phyloP scores from a whole-genome alignment of 2,888 invertebrate genomes.

The Saturnia japonica region DNA sequence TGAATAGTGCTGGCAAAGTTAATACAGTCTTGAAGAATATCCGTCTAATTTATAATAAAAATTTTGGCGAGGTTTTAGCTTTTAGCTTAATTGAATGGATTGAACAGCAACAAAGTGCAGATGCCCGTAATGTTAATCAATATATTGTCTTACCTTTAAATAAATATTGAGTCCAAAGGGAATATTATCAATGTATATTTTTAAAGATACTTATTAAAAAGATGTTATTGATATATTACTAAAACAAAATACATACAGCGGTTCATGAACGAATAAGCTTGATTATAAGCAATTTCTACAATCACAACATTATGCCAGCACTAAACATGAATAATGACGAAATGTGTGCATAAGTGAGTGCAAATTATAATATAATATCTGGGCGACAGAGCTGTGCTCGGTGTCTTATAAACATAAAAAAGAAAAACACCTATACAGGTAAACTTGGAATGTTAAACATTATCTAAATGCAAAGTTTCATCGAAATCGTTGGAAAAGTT shows the following conservation, averaged over 20 bases:
- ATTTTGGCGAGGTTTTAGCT: background rate
- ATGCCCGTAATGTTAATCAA: background rate
- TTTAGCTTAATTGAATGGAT: background rate
- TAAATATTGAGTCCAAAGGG: too few relatives aligned
- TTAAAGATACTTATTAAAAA: background rate
- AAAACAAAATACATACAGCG: background rate
- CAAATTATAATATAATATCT: background rate
- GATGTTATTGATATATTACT: background rate
- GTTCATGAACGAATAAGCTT: background rate
- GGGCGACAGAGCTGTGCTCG: too few relatives aligned
- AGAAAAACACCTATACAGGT: too few relatives aligned
- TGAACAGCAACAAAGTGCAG: background rate
- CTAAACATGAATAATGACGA: constrained; percentile 29
- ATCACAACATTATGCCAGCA: constrained; percentile 32
- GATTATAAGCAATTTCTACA: constrained; percentile 12
- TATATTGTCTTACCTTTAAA: background rate
- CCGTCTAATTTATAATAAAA: background rate
- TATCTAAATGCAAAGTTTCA: too few relatives aligned
- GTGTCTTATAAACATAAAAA: too few relatives aligned
- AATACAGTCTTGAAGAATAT: background rate
- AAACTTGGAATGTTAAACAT: too few relatives aligned
- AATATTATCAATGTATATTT: too few relatives aligned
- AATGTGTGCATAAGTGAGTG: constrained; percentile 15
- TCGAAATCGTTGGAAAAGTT: too few relatives aligned
- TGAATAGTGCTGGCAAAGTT: constrained; percentile 4